These are phyloP conservation scores for Teleopsis dalmanni DNA, from an alignment of 1,140 invertebrate species.

Conservation along the genomic window DNA sequence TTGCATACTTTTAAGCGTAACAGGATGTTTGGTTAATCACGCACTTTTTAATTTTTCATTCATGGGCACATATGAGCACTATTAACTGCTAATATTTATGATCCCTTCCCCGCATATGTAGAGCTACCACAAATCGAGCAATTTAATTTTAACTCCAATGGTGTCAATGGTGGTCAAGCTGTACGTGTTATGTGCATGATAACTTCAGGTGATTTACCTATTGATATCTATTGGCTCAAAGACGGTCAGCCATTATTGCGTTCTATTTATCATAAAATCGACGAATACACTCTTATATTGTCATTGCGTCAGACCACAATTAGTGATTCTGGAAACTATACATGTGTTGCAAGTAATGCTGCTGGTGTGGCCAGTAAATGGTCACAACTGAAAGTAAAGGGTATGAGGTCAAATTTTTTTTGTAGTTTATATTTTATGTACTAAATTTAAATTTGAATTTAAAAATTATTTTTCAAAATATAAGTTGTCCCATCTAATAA, in stretches of 20 bases:
- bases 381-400: conserved; percentile 52
- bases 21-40: too few relatives aligned
- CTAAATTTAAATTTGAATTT: too few relatives aligned
- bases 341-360: conserved; percentile 50
- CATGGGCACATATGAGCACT: too few relatives aligned
- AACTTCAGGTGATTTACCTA: conserved; percentile 60
- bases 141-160: conserved; percentile 58
- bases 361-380: conserved; percentile 42
- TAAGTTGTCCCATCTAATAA: too few relatives aligned
- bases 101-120: conserved; percentile 21
- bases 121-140: conserved; percentile 59
- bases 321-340: conserved; percentile 56
- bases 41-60: too few relatives aligned
- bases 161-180: conserved; percentile 60
- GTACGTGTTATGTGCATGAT: conserved; percentile 64
- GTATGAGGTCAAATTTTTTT: conserved; percentile 42
- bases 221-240: conserved; percentile 58
- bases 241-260: conserved; percentile 39
- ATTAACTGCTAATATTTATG: too few relatives aligned
- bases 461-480: too few relatives aligned
- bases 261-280: conserved; percentile 46
- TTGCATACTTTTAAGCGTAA: too few relatives aligned
- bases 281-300: conserved; percentile 57
- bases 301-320: conserved; percentile 64
- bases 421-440: too few relatives aligned